Percentiles rank a stretch among this genome's conserved stretches.
These are phyloP conservation scores for Cryptocephalus moraei DNA, from an alignment of 2,888 invertebrate species.

Conservation along the genomic window DNA sequence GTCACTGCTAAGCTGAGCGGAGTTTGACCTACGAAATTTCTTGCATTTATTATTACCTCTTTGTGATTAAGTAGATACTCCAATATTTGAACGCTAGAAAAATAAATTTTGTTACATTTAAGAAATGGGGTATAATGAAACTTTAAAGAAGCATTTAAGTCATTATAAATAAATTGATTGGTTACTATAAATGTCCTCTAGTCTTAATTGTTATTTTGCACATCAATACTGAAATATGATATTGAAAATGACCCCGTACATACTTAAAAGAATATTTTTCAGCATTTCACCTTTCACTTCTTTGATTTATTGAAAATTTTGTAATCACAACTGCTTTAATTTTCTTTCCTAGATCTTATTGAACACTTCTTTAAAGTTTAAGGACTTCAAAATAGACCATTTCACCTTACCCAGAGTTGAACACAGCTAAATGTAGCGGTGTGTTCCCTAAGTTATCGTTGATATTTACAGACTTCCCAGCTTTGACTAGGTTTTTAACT, in stretches of 20 bases:
- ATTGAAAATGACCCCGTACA: too few species aligned
- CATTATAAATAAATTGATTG: too few species aligned
- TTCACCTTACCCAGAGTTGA: constrained; percentile 12
- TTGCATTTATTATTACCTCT: constrained; percentile 13
- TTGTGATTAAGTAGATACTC: constrained; percentile 12
- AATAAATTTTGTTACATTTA: background rate
- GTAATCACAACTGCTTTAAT: too few species aligned
- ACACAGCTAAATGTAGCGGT: constrained; percentile 17
- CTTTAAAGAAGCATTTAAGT: too few species aligned
- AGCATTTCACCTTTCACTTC: too few species aligned
- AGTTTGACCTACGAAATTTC: constrained; percentile 18
- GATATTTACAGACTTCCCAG: constrained; percentile 14
- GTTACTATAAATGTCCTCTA: too few species aligned
- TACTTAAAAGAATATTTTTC: too few species aligned
- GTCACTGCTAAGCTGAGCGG: constrained; percentile 14
- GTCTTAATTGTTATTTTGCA: too few species aligned
- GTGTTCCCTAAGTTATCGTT: constrained; percentile 19
- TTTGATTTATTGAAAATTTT: too few species aligned
- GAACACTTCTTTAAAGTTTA: too few species aligned
- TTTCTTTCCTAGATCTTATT: too few species aligned
- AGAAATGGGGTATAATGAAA: background rate
- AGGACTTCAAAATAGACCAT: background rate
- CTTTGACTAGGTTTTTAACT: constrained; percentile 10
- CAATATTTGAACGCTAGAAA: background rate
- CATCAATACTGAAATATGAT: too few species aligned